Conservation (phyloP, 2,888 invertebrate species). For the Xylophagus ater region DNA sequence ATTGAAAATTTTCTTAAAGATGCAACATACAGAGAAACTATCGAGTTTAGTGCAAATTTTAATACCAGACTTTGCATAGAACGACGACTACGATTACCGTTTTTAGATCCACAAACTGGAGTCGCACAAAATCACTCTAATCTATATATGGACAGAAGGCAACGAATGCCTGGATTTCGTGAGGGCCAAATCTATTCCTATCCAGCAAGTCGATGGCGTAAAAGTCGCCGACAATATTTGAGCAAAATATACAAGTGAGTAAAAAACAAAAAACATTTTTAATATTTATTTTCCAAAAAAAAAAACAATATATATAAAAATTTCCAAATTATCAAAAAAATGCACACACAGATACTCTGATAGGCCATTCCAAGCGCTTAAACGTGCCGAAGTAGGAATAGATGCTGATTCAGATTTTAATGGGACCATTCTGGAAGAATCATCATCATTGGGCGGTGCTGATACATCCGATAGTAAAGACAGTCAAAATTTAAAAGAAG, state of each 20-base stretch:
- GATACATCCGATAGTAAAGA: conserved; percentile 63
- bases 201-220: conserved; percentile 83
- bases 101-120: conserved; percentile 93
- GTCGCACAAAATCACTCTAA: conserved; percentile 92
- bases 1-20: conserved; percentile 78
- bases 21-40: conserved; percentile 78
- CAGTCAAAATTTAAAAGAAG: conserved; percentile 70
- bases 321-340: too few relatives aligned
- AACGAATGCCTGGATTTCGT: conserved; percentile 78
- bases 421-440: conserved; percentile 36
- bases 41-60: conserved; percentile 89
- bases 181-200: conserved; percentile 91
- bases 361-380: conserved; percentile 36
- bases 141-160: conserved; percentile 75
- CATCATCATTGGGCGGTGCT: conserved; percentile 36
- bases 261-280: too few relatives aligned
- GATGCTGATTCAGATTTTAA: conserved; percentile 32
- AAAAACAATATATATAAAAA: too few relatives aligned
- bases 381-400: conserved; percentile 25
- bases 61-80: conserved; percentile 87
- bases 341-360: conserved; percentile 22
- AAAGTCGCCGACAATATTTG: conserved; percentile 77
- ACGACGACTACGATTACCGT: conserved; percentile 82
- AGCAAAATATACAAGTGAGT: conserved; percentile 37
- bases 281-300: too few relatives aligned